phyloP scores from a whole-genome alignment of 1,140 invertebrate genomes.

The Formica selysi region DNA sequence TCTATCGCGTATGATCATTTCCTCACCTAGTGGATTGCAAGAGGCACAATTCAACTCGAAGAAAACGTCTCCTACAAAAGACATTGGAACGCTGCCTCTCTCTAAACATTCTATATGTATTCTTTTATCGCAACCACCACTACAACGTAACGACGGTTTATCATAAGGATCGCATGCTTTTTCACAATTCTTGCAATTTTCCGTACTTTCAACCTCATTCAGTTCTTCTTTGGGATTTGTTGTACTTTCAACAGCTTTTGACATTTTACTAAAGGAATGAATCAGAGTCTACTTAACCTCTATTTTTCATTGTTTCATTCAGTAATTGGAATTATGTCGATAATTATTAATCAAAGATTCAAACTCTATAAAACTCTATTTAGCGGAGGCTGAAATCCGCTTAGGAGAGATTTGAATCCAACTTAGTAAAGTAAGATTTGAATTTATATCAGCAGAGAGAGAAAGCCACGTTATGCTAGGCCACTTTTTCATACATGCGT shows the following conservation, averaged over 20 bases:
- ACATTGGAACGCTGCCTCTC: constrained; percentile 88
- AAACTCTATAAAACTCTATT: no score
- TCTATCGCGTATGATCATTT: constrained; percentile 88
- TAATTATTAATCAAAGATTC: no score
- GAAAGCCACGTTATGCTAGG: no score
- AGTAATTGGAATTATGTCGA: no score
- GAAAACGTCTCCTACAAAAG: constrained; percentile 91
- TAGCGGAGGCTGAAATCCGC: no score
- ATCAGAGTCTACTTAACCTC: not conserved
- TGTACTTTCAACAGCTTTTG: not conserved
- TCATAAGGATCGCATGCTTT: constrained; percentile 75
- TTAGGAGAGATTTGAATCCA: no score
- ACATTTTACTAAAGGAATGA: constrained; percentile 36
- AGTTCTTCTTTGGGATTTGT: not conserved
- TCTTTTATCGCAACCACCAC: constrained; percentile 85
- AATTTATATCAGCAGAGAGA: no score
- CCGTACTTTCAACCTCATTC: not conserved
- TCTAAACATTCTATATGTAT: constrained; percentile 89
- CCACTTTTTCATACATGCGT: no score
- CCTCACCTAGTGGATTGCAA: constrained; percentile 87
- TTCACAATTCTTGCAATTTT: constrained; percentile 78
- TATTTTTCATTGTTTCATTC: not conserved
- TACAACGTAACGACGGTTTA: constrained; percentile 79
- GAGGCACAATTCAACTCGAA: constrained; percentile 90
- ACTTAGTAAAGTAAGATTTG: no score